Evolutionary conservation across 2,888 invertebrate species (phyloP).

Genomic region (Dicranocentrus wangi): DNA sequence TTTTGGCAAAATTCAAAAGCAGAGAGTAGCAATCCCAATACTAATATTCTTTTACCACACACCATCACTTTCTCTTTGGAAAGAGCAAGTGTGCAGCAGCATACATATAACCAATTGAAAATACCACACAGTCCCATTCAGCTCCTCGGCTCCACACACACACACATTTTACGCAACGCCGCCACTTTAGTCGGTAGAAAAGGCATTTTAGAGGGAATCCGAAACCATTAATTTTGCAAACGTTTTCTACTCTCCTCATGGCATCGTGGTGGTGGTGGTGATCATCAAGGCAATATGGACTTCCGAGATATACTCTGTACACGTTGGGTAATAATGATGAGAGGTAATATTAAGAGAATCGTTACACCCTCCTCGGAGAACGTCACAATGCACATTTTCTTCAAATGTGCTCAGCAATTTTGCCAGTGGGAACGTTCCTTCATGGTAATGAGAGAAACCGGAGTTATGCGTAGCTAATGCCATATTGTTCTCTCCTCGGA

Average conservation of each 20-base stretch:
- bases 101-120: conserved; percentile 23
- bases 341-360: not conserved
- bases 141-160: conserved; percentile 6
- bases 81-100: not conserved
- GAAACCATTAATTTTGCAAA: conserved; percentile 43
- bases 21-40: not conserved
- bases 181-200: not conserved
- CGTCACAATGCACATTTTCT: conserved; percentile 19
- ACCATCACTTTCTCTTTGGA: not conserved
- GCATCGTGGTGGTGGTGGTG: too few species aligned
- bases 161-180: conserved; percentile 15
- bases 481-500: too few species aligned
- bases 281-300: conserved; percentile 34
- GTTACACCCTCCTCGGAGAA: not conserved
- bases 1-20: conserved; percentile 4
- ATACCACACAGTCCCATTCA: conserved; percentile 18
- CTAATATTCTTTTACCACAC: not conserved
- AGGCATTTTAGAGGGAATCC: conserved; percentile 28
- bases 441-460: conserved; percentile 7
- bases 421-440: not conserved
- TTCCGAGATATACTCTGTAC: not conserved
- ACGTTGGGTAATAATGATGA: not conserved
- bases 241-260: conserved; percentile 32
- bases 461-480: not conserved
- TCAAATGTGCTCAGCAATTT: not conserved